phyloP scores from a whole-genome alignment of 2,797 vertebrate genomes.

The Epinephelus malabaricus region DNA sequence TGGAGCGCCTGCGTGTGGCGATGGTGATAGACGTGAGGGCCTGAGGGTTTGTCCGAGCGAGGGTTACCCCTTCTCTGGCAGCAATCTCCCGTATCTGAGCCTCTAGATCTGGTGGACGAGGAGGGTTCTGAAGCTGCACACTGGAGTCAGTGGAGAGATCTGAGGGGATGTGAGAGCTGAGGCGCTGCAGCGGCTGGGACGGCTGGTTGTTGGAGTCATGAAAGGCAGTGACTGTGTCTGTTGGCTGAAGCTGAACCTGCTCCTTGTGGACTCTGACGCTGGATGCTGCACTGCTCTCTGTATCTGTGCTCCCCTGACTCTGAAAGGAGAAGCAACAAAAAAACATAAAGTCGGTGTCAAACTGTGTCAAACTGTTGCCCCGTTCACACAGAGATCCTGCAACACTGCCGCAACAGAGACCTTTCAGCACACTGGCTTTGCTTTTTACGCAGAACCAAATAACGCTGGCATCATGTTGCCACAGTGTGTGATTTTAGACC shows the following conservation, averaged over 20 bases:
- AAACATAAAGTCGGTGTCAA: not conserved
- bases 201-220: conserved; percentile 37
- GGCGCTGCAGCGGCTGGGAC: conserved; percentile 43
- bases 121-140: conserved; percentile 10
- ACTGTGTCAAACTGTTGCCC: not conserved
- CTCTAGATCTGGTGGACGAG: conserved; percentile 47
- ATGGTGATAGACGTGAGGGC: conserved; percentile 84
- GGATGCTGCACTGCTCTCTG: conserved; percentile 78
- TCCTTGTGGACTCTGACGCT: conserved; percentile 31
- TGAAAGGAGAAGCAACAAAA: conserved; percentile 36
- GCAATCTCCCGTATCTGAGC: conserved; percentile 70
- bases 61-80: conserved; percentile 63
- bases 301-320: conserved; percentile 81
- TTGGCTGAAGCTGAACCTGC: conserved; percentile 2
- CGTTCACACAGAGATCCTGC: no score
- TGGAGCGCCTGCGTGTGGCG: conserved; percentile 78
- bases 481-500: no score
- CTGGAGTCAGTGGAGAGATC: conserved; percentile 20
- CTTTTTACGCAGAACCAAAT: no score
- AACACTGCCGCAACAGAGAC: no score
- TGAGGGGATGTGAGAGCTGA: not conserved
- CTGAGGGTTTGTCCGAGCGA: conserved; percentile 36
- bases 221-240: conserved; percentile 13
- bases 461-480: no score
- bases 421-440: no score